A percentile compares a stretch with the other conserved stretches of the same genome.
phyloP scores from a whole-genome alignment of 2,113 vertebrate species.

The Elgaria multicarinata region DNA sequence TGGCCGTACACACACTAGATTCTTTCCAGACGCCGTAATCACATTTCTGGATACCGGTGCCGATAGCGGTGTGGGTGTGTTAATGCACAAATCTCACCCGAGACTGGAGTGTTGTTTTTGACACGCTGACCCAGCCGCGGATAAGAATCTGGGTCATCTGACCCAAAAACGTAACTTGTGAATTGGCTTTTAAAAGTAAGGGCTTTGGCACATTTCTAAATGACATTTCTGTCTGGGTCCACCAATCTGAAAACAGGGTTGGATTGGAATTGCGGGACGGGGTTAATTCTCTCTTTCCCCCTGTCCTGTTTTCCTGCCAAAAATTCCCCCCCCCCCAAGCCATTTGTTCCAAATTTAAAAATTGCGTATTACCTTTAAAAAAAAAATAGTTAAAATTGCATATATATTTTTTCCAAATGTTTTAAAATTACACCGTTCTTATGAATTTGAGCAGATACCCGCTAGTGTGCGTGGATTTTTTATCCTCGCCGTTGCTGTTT shows the following conservation, averaged over 20 bases:
- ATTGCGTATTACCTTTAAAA: no score
- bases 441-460: background rate
- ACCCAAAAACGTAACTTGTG: background rate
- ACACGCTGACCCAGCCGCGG: no score
- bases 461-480: no score
- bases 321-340: no score
- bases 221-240: background rate
- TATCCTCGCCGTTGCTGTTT: background rate
- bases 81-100: background rate
- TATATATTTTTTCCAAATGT: no score
- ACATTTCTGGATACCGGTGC: no score
- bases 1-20: background rate
- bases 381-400: no score
- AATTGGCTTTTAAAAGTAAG: background rate
- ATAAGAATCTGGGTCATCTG: background rate
- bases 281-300: no score
- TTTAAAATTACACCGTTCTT: no score
- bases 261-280: no score
- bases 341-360: no score
- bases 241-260: no score
- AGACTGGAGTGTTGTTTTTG: background rate
- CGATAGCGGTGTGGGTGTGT: background rate
- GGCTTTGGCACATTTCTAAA: background rate
- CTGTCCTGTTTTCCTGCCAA: background rate
- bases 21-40: background rate